Conservation (phyloP, 2,888 invertebrate species). For the Homarus gammarus region DNA sequence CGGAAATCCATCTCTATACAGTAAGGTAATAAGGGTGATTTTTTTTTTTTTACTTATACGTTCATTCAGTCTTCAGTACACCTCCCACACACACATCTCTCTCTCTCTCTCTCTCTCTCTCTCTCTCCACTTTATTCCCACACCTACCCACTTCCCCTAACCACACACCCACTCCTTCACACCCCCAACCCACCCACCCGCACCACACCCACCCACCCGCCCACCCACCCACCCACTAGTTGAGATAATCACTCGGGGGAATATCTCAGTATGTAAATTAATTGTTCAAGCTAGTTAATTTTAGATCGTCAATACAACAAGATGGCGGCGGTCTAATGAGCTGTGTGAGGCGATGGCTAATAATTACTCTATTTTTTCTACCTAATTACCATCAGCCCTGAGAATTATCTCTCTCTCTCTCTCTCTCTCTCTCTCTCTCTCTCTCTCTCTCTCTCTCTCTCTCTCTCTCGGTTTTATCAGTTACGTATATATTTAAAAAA, state of each 20-base stretch:
- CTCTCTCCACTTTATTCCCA: neutral
- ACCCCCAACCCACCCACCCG: too few species aligned
- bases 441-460: neutral
- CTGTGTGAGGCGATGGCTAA: slow-evolving; percentile 17
- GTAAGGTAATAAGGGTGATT: too few species aligned
- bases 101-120: neutral
- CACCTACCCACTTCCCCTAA: neutral
- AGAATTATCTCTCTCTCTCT: neutral
- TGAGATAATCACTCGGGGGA: too few species aligned
- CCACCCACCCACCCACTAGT: too few species aligned
- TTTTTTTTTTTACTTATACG: too few species aligned
- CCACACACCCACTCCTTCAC: too few species aligned
- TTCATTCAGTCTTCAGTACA: too few species aligned
- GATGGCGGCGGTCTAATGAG: neutral
- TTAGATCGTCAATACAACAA: neutral
- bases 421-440: neutral
- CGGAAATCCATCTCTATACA: too few species aligned
- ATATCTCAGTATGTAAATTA: too few species aligned
- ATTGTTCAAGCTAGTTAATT: slow-evolving; percentile 14
- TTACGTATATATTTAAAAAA: too few species aligned
- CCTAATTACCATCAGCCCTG: neutral
- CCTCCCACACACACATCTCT: too few species aligned
- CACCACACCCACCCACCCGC: too few species aligned
- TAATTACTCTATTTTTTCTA: slow-evolving; percentile 10
- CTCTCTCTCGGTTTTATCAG: slow-evolving; percentile 11